Percentiles rank a stretch among this genome's conserved stretches.
Evolutionary conservation across 2,797 vertebrate species (phyloP).

Genomic region (Presbytis comata): DNA sequence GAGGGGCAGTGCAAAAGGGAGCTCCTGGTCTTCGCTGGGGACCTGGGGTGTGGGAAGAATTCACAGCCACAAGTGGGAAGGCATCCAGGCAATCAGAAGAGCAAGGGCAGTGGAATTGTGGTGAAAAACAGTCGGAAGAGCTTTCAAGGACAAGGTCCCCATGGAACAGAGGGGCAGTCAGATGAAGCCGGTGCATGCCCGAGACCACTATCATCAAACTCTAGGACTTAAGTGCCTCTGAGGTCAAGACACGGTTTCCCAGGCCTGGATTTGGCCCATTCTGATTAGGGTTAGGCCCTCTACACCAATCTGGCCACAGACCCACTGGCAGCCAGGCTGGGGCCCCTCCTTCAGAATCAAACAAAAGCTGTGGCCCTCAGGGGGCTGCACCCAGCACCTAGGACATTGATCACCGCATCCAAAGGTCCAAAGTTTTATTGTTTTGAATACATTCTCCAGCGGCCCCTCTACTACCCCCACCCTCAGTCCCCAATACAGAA

Average conservation of each 20-base stretch:
- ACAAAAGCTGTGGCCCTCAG: not conserved
- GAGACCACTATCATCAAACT: not conserved
- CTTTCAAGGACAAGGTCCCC: not conserved
- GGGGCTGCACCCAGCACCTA: not conserved
- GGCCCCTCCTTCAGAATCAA: not conserved
- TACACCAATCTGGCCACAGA: not conserved
- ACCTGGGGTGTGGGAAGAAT: not conserved
- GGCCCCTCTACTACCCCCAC: conserved; percentile 39
- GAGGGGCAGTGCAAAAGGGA: not conserved
- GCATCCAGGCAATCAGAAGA: not conserved
- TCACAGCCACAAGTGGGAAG: not conserved
- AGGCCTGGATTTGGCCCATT: not conserved
- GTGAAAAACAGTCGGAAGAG: not conserved
- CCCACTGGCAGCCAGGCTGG: not conserved
- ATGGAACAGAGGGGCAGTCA: not conserved
- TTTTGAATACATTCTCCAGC: conserved; percentile 75
- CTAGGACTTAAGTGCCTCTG: not conserved
- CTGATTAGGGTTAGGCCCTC: not conserved
- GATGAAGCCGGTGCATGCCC: not conserved
- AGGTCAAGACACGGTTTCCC: not conserved
- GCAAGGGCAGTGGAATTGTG: not conserved
- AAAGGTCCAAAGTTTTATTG: conserved; percentile 74
- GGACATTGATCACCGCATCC: conserved; percentile 28
- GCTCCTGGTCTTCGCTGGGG: not conserved
- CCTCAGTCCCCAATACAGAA: conserved; percentile 67